Evolutionary conservation across 2,888 invertebrate species (phyloP).

Genomic region (Athalia circularis): DNA sequence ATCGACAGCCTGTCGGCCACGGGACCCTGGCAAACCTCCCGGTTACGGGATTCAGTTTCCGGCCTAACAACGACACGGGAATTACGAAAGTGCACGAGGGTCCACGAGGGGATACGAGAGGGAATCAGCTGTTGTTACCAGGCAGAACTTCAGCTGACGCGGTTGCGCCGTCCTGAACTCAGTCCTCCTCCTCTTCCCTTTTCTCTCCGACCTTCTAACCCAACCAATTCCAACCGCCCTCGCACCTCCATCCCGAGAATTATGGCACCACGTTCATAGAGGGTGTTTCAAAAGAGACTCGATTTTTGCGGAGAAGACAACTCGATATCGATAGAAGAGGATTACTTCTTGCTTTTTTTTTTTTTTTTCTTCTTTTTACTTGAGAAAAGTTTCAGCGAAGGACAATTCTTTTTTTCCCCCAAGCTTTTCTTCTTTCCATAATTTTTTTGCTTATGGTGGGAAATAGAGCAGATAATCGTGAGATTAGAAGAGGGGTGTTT

Average conservation of each 20-base stretch:
- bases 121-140: conserved; percentile 43
- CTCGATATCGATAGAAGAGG: too few species aligned
- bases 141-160: conserved; percentile 21
- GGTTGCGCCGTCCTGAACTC: neutral
- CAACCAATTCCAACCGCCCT: neutral
- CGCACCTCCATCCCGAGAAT: neutral
- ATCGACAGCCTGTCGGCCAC: neutral
- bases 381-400: too few species aligned
- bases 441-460: too few species aligned
- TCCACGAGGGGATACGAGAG: conserved; percentile 19
- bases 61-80: conserved; percentile 32
- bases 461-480: too few species aligned
- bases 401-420: too few species aligned
- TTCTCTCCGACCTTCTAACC: neutral
- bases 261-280: neutral
- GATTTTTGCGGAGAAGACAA: too few species aligned
- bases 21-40: conserved; percentile 26
- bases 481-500: too few species aligned
- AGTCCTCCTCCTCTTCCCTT: neutral
- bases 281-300: neutral
- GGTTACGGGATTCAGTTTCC: conserved; percentile 28
- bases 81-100: conserved; percentile 39
- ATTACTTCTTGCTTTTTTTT: too few species aligned
- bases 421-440: too few species aligned
- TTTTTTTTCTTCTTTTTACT: too few species aligned